phyloP scores from a whole-genome alignment of 2,888 invertebrate species.

The Drosophila mayaguana region DNA sequence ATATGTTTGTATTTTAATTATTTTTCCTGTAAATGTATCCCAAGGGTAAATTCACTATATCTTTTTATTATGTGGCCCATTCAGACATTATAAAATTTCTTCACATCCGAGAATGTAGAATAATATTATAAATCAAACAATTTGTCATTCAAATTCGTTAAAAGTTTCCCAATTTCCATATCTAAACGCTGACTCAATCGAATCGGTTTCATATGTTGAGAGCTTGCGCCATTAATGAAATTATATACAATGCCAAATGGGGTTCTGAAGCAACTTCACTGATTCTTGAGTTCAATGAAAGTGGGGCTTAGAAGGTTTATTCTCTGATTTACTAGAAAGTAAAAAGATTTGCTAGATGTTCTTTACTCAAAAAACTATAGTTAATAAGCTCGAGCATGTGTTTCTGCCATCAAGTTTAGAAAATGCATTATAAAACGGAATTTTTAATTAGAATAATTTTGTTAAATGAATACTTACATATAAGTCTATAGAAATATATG shows the following conservation, averaged over 20 bases:
- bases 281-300: conserved; percentile 7
- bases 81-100: neutral
- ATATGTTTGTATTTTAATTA: neutral
- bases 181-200: conserved; percentile 21
- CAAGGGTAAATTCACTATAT: neutral
- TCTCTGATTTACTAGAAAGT: neutral
- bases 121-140: conserved; percentile 14
- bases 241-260: conserved; percentile 8
- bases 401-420: neutral
- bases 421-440: neutral
- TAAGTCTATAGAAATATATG: neutral
- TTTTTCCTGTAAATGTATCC: neutral
- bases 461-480: neutral
- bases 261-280: conserved; percentile 13
- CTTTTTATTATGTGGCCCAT: neutral
- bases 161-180: conserved; percentile 17
- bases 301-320: neutral
- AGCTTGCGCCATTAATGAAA: conserved; percentile 35
- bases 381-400: conserved; percentile 10
- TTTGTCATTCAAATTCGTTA: conserved; percentile 53
- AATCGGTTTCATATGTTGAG: conserved; percentile 38
- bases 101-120: neutral
- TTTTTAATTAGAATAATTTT: conserved; percentile 2
- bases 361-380: neutral
- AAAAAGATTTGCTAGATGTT: conserved; percentile 1